phyloP scores from a whole-genome alignment of 1,140 invertebrate species.

The Andricus grossulariae region DNA sequence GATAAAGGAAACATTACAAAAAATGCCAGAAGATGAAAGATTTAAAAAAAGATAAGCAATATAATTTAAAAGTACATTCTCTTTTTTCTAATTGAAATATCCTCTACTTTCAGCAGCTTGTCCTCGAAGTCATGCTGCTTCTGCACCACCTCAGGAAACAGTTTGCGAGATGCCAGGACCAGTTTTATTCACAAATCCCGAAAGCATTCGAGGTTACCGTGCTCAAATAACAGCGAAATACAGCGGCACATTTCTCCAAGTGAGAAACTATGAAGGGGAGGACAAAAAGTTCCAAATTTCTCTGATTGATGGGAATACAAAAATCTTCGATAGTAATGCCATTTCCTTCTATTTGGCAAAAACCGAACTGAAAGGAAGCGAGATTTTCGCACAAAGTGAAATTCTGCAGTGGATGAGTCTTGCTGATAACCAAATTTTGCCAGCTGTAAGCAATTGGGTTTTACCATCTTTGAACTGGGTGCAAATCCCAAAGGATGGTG shows the following conservation, averaged over 20 bases:
- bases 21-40: too few relatives aligned
- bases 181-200: conserved; percentile 72
- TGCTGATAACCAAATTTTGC: conserved; percentile 80
- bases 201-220: conserved; percentile 75
- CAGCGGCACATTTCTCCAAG: conserved; percentile 68
- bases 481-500: conserved; percentile 44
- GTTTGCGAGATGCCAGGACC: conserved; percentile 29
- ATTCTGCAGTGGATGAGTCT: conserved; percentile 84
- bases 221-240: conserved; percentile 76
- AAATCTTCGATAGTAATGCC: conserved; percentile 80
- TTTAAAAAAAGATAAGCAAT: too few relatives aligned
- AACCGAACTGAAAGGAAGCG: conserved; percentile 75
- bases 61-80: too few relatives aligned
- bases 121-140: not conserved
- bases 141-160: not conserved
- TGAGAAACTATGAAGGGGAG: conserved; percentile 38
- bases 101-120: not conserved
- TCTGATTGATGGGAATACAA: conserved; percentile 71
- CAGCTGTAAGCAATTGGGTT: conserved; percentile 80
- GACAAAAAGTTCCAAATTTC: conserved; percentile 37
- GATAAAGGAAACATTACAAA: too few relatives aligned
- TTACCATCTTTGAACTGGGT: conserved; percentile 70
- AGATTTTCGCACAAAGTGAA: conserved; percentile 74
- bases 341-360: conserved; percentile 82
- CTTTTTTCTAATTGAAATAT: too few relatives aligned